phyloP scores from a whole-genome alignment of 2,888 invertebrate genomes.

The Idaea dimidiata region DNA sequence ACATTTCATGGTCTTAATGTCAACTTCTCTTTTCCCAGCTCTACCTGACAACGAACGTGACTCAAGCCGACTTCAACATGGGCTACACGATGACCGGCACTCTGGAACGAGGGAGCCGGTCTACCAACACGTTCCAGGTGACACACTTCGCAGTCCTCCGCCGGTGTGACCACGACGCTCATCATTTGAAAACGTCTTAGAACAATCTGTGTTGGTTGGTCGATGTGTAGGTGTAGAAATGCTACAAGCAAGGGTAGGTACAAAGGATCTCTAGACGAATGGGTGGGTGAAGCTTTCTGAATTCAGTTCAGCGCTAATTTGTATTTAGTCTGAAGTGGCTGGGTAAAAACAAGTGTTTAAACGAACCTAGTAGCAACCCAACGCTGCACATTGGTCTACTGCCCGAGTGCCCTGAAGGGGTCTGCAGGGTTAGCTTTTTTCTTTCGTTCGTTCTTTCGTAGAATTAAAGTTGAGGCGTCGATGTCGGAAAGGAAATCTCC shows the following conservation, averaged over 20 bases:
- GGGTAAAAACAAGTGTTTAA: too few species aligned
- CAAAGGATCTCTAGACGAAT: background rate
- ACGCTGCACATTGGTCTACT: too few species aligned
- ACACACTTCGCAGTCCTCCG: constrained; percentile 94
- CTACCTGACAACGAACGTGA: constrained; percentile 91
- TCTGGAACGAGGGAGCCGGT: constrained; percentile 88
- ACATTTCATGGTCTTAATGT: too few species aligned
- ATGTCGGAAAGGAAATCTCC: too few species aligned
- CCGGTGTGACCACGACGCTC: constrained; percentile 86
- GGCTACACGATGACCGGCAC: constrained; percentile 94
- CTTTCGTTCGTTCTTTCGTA: too few species aligned
- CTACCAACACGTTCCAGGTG: constrained; percentile 89
- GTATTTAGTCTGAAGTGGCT: too few species aligned
- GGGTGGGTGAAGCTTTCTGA: too few species aligned
- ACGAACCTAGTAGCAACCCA: too few species aligned
- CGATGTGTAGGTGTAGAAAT: background rate
- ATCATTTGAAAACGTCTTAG: constrained; percentile 69
- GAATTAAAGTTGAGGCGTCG: too few species aligned
- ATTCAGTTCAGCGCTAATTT: too few species aligned
- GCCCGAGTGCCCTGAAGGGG: too few species aligned
- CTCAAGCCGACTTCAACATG: constrained; percentile 93
- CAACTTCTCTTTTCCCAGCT: constrained; percentile 68
- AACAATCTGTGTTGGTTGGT: background rate
- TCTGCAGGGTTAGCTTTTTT: too few species aligned
- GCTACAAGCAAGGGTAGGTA: background rate